A percentile compares a stretch with the other conserved stretches of the same genome.
Conservation (phyloP, 2,797 vertebrate species). For the Leptodactylus fallax region DNA sequence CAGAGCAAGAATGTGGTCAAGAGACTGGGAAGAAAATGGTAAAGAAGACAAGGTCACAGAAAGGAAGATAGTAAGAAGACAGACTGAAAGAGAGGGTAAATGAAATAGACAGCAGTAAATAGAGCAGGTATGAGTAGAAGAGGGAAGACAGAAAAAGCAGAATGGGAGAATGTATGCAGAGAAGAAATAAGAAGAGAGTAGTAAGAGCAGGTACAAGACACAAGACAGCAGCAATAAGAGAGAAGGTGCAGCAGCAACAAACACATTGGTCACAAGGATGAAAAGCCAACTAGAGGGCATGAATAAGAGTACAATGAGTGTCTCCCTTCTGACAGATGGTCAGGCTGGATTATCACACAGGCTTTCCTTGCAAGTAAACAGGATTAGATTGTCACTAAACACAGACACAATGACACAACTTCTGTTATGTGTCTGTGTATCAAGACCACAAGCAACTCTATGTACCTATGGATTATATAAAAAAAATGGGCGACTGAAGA, state of each 20-base stretch:
- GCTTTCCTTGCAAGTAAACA: constrained; percentile 53
- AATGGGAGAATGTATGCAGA: background rate
- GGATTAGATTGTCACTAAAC: background rate
- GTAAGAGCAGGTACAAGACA: background rate
- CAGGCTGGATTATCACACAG: constrained; percentile 42
- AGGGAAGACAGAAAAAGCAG: background rate
- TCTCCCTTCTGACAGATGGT: constrained; percentile 44
- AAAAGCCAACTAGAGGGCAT: background rate
- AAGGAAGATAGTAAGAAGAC: background rate
- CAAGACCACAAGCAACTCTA: background rate
- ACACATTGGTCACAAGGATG: constrained; percentile 34
- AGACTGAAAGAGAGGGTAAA: no score
- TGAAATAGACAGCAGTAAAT: no score
- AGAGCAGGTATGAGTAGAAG: background rate
- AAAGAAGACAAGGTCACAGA: background rate
- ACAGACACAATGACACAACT: constrained; percentile 42
- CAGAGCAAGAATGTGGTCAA: background rate
- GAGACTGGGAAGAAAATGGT: background rate
- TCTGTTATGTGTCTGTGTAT: background rate
- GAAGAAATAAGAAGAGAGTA: background rate
- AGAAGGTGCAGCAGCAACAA: background rate
- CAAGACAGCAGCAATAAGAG: background rate
- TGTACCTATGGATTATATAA: background rate
- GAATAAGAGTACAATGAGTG: background rate
- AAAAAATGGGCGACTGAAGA: background rate